Conservation (phyloP, 2,888 invertebrate species). For the Hypena proboscidalis region DNA sequence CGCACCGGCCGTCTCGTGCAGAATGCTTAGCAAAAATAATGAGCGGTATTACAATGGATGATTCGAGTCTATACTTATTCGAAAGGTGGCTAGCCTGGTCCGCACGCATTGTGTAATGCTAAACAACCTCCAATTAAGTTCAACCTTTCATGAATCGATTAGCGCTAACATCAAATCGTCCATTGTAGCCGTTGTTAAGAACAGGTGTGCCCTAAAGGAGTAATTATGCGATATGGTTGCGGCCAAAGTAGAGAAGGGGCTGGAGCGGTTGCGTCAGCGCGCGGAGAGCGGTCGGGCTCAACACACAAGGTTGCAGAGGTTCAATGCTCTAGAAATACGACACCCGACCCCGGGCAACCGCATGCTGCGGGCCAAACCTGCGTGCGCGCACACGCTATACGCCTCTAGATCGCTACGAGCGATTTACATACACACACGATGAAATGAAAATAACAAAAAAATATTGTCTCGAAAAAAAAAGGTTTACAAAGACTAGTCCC, state of each 20-base stretch:
- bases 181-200: conserved; percentile 68
- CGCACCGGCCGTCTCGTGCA: conserved; percentile 11
- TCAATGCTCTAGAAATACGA: conserved; percentile 85
- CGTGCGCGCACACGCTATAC: conserved; percentile 43
- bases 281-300: conserved; percentile 81
- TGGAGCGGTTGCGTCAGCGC: conserved; percentile 79
- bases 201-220: conserved; percentile 82
- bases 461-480: neutral
- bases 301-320: conserved; percentile 84
- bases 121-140: conserved; percentile 68
- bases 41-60: conserved; percentile 30
- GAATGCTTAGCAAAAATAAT: conserved; percentile 21
- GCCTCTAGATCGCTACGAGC: conserved; percentile 25
- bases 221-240: conserved; percentile 76
- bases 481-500: too few relatives aligned
- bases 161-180: conserved; percentile 63
- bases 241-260: conserved; percentile 77
- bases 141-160: conserved; percentile 79
- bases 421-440: conserved; percentile 3
- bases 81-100: conserved; percentile 36
- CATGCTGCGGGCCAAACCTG: conserved; percentile 57
- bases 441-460: neutral
- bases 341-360: conserved; percentile 77
- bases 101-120: conserved; percentile 58
- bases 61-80: conserved; percentile 33